These are phyloP conservation scores for Geopemphigus sp. DNA, from an alignment of 1,140 invertebrate genomes.

Conservation along the genomic window DNA sequence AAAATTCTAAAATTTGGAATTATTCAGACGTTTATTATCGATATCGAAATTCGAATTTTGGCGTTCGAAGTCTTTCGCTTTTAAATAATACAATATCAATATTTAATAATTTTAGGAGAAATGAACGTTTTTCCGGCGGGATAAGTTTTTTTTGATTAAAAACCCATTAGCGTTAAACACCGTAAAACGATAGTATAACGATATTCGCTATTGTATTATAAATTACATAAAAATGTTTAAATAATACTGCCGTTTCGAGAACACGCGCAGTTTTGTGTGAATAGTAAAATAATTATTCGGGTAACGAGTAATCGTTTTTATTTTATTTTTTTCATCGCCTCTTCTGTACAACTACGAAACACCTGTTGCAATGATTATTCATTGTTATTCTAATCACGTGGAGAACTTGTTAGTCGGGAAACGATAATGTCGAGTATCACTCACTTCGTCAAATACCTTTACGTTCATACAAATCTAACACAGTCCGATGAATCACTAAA, in stretches of 20 bases:
- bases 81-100: no score
- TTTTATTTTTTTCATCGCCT: background rate
- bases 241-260: background rate
- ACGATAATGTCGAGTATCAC: constrained; percentile 23
- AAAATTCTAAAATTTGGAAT: no score
- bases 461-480: background rate
- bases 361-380: constrained; percentile 1
- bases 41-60: no score
- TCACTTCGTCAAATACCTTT: constrained; percentile 22
- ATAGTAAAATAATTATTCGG: background rate
- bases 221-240: background rate
- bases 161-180: no score
- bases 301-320: background rate
- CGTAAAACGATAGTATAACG: no score
- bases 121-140: no score
- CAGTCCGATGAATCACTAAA: constrained; percentile 23
- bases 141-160: no score
- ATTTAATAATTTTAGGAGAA: no score
- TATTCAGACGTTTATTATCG: no score
- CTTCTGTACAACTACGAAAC: background rate
- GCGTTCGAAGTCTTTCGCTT: no score
- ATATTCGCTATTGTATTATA: background rate
- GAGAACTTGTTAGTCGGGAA: background rate
- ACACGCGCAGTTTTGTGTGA: no score
- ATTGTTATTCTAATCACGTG: background rate